These are phyloP conservation scores for Aramus guarauna DNA, from an alignment of 2,113 vertebrate species.

Conservation along the genomic window DNA sequence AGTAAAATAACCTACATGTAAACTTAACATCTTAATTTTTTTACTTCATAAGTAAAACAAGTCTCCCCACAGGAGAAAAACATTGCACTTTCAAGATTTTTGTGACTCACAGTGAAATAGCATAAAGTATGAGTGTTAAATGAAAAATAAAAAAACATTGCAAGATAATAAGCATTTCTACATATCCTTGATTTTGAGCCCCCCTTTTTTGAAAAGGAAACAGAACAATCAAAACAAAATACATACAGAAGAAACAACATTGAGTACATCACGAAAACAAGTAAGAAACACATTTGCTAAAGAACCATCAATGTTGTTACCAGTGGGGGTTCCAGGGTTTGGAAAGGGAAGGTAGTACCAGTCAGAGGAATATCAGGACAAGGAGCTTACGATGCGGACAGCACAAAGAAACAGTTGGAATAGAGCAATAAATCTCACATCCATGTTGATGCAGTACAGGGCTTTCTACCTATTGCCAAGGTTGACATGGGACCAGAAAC, in stretches of 20 bases:
- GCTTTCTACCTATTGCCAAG: neutral
- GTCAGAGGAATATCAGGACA: constrained; percentile 35
- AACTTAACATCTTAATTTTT: neutral
- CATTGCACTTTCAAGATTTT: constrained; percentile 62
- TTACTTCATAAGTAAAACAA: neutral
- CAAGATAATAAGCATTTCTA: neutral
- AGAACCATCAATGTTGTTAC: constrained; percentile 59
- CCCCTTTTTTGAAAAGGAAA: constrained; percentile 33
- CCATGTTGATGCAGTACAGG: neutral
- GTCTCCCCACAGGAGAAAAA: neutral
- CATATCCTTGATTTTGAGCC: constrained; percentile 20
- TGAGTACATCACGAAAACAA: constrained; percentile 66
- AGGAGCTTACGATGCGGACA: constrained; percentile 28
- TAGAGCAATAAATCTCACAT: constrained; percentile 24
- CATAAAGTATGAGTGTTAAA: neutral
- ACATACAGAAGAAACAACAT: constrained; percentile 61
- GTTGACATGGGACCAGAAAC: neutral
- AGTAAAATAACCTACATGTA: neutral
- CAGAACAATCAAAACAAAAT: constrained; percentile 50
- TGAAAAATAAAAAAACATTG: neutral
- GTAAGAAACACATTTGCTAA: constrained; percentile 61
- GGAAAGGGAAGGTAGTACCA: constrained; percentile 44
- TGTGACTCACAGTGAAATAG: neutral
- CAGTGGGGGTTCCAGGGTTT: constrained; percentile 57
- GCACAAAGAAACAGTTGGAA: constrained; percentile 18